phyloP scores from a whole-genome alignment of 2,797 vertebrate genomes.

The Heteromormyrus szaboi region DNA sequence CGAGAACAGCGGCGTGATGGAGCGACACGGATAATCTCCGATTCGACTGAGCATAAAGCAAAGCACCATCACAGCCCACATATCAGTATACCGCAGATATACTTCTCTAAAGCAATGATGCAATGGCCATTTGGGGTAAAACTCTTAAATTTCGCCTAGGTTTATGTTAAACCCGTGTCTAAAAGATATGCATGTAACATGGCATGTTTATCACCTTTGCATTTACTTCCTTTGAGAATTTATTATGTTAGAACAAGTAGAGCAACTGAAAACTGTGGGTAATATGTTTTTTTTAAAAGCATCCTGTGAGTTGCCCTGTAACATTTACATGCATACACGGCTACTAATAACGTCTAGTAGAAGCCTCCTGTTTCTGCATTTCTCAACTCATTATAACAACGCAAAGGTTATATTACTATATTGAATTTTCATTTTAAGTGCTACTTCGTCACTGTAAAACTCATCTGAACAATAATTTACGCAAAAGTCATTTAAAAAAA shows the following conservation, averaged over 20 bases:
- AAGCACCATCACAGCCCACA: background rate
- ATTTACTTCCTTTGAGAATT: background rate
- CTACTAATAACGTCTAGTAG: background rate
- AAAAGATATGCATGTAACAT: background rate
- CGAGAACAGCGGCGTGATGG: constrained; percentile 35
- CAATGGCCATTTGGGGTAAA: background rate
- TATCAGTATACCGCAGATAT: background rate
- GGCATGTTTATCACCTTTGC: background rate
- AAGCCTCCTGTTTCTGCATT: background rate
- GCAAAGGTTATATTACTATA: background rate
- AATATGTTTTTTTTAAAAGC: background rate
- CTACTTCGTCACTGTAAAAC: background rate
- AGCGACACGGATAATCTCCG: constrained; percentile 24
- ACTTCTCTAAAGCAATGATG: background rate
- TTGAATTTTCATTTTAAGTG: background rate
- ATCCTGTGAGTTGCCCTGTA: background rate
- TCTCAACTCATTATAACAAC: background rate
- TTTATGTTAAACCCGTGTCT: background rate
- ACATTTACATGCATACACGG: background rate
- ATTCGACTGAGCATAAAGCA: background rate
- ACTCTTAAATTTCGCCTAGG: background rate
- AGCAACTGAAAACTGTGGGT: background rate
- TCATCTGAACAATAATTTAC: background rate
- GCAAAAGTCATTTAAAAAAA: background rate
- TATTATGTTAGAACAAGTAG: background rate